Conservation (phyloP, 1,140 invertebrate genomes). For the Cotesia chilonis region DNA sequence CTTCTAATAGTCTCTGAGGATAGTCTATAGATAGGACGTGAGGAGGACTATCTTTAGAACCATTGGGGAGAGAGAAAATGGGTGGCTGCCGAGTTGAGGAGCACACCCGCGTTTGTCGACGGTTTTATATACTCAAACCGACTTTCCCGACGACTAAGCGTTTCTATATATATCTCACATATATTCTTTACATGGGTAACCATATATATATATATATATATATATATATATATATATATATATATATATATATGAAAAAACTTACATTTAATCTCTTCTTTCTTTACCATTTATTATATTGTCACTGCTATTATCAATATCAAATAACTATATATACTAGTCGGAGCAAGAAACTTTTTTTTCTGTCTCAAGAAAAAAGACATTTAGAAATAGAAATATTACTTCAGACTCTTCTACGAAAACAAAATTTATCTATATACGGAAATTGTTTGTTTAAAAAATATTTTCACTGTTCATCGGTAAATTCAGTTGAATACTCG, state of each 20-base stretch:
- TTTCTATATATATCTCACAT: slow-evolving; percentile 17
- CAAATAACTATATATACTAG: neutral
- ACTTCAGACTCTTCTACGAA: no score
- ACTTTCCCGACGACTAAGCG: neutral
- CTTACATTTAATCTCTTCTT: neutral
- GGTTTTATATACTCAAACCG: slow-evolving; percentile 13
- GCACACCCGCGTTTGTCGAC: slow-evolving; percentile 32
- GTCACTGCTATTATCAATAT: slow-evolving; percentile 12
- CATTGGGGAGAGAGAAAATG: slow-evolving; percentile 16
- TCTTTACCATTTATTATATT: slow-evolving; percentile 16
- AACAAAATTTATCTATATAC: no score
- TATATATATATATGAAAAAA: slow-evolving; percentile 15
- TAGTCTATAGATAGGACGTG: slow-evolving; percentile 41
- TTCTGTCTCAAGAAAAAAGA: no score
- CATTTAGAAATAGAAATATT: no score
- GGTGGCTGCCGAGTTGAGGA: slow-evolving; percentile 15
- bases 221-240: no score
- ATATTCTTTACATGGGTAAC: slow-evolving; percentile 7
- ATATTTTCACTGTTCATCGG: no score
- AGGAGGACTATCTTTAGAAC: slow-evolving; percentile 40
- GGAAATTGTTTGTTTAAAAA: no score
- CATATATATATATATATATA: slow-evolving; percentile 8
- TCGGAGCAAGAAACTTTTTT: no score
- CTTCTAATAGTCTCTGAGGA: slow-evolving; percentile 32
- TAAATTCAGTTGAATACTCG: no score